A percentile compares a stretch with the other conserved stretches of the same genome.
Evolutionary conservation across 2,888 invertebrate genomes (phyloP).

Genomic region (Melinaea menophilus): DNA sequence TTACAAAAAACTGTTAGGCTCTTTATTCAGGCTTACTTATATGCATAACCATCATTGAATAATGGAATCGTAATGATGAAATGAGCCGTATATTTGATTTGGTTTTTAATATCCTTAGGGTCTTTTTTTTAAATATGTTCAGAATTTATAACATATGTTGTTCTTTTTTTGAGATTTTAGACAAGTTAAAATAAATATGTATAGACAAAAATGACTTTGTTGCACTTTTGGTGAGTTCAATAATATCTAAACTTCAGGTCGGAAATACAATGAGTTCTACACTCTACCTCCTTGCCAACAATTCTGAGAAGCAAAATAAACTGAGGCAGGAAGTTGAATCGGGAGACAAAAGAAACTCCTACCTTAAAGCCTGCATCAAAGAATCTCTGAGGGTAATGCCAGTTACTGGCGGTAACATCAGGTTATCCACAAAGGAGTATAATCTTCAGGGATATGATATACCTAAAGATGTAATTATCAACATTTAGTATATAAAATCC

Average conservation of each 20-base stretch:
- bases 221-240: neutral
- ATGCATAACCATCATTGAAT: too few relatives aligned
- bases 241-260: slow-evolving; percentile 71
- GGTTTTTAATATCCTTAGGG: too few relatives aligned
- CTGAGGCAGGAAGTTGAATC: slow-evolving; percentile 76
- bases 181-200: neutral
- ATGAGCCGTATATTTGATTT: too few relatives aligned
- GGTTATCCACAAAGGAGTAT: slow-evolving; percentile 74
- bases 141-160: too few relatives aligned
- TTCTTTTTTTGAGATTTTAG: too few relatives aligned
- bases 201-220: neutral
- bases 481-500: slow-evolving; percentile 12
- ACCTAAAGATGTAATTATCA: slow-evolving; percentile 75
- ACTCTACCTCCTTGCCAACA: slow-evolving; percentile 79
- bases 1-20: too few relatives aligned
- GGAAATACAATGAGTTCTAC: slow-evolving; percentile 63
- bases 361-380: slow-evolving; percentile 84
- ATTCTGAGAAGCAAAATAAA: slow-evolving; percentile 80
- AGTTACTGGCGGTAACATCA: slow-evolving; percentile 76
- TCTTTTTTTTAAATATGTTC: too few relatives aligned
- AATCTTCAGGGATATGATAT: slow-evolving; percentile 80
- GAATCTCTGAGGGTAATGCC: slow-evolving; percentile 82
- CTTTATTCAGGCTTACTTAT: too few relatives aligned
- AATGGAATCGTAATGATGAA: too few relatives aligned
- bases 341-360: slow-evolving; percentile 62